phyloP scores from a whole-genome alignment of 92 coral and sea anemone species.

The Parazoanthus atlanticus region DNA sequence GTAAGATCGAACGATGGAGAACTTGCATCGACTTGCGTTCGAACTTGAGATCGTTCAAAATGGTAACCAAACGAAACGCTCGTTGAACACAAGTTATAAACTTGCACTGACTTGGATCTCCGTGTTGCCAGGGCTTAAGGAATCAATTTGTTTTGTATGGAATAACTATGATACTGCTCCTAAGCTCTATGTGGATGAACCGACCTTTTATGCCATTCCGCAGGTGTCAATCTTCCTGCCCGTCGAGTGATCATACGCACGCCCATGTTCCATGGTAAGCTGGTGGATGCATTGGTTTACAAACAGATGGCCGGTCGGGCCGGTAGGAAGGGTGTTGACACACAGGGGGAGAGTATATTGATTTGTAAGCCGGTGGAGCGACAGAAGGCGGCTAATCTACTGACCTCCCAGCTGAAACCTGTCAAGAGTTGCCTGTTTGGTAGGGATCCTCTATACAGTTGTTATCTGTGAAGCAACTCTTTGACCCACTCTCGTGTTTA shows the following conservation, averaged over 20 bases:
- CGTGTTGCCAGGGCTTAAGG: no score
- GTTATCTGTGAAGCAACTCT: background rate
- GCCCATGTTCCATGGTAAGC: slow-evolving; percentile 92
- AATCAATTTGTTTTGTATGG: background rate
- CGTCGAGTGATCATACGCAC: slow-evolving; percentile 98
- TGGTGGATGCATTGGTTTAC: slow-evolving; percentile 88
- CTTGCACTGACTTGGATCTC: no score
- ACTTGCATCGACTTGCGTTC: no score
- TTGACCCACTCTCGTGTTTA: no score
- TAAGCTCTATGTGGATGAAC: no score
- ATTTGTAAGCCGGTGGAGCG: slow-evolving; percentile 89
- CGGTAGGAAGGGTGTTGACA: slow-evolving; percentile 97
- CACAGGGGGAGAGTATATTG: slow-evolving; percentile 91
- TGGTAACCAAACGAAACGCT: no score
- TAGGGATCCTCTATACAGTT: slow-evolving; percentile 31
- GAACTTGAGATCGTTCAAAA: no score
- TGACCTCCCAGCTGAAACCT: slow-evolving; percentile 85
- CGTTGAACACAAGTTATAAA: no score
- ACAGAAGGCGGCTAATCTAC: slow-evolving; percentile 77
- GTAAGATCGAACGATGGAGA: no score
- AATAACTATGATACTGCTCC: background rate
- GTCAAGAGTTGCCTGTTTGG: slow-evolving; percentile 93
- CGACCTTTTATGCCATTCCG: background rate
- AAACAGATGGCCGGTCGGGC: slow-evolving; percentile 99
- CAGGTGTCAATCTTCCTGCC: slow-evolving; percentile 99